Conservation (phyloP, 64 coral and sea anemone species). For the Platygyra sinensis region DNA sequence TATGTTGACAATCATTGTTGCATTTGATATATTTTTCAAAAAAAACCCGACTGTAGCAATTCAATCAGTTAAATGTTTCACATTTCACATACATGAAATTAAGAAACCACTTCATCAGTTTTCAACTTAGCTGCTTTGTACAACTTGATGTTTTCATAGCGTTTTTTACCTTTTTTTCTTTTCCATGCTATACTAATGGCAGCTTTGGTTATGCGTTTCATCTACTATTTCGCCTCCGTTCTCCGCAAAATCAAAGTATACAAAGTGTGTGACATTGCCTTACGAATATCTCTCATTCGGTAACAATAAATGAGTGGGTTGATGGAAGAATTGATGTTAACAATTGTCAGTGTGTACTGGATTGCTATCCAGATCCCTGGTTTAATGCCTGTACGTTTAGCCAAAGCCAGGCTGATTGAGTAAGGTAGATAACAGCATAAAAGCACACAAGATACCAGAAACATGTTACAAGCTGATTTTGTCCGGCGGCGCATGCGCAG, state of each 20-base stretch:
- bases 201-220: no score
- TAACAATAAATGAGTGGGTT: constrained; percentile 68
- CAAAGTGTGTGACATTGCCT: constrained; percentile 19
- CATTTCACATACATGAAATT: no score
- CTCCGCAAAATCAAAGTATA: background rate
- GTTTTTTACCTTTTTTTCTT: no score
- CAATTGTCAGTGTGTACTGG: constrained; percentile 3
- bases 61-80: no score
- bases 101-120: no score
- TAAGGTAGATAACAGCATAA: constrained; percentile 27
- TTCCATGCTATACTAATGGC: no score
- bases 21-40: no score
- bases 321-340: constrained; percentile 58
- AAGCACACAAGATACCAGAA: constrained; percentile 18
- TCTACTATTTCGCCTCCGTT: background rate
- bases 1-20: no score
- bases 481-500: background rate
- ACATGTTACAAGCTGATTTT: constrained; percentile 23
- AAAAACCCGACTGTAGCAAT: no score
- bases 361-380: constrained; percentile 23
- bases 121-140: no score
- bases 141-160: no score
- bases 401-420: background rate
- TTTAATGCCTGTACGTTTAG: background rate
- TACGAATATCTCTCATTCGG: constrained; percentile 56